Base-by-base conservation (phyloP, 2,797 vertebrate species). In the Poeciliopsis turneri region DNA sequence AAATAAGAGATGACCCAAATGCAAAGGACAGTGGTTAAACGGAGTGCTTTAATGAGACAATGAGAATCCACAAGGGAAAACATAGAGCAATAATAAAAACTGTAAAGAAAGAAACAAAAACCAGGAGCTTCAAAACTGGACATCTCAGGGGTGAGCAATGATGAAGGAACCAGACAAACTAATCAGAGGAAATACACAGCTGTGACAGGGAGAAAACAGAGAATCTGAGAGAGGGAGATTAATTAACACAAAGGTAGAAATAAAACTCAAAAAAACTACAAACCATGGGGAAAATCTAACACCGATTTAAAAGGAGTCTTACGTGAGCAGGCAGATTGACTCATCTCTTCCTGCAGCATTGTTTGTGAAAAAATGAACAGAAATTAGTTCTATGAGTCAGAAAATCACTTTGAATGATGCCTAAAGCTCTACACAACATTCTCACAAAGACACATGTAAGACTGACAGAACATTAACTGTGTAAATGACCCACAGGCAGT, bases 401-500 rank as follows among this genome's bases (percentile, higher is more conserved):
- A 33, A 77, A 82, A 79, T 36, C 36, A 23, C 53, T 12, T 73
- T 82, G 10, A 75, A 73, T 73, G 43, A 53, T 78, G 25, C 33
- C 73, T 75, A 76, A 68, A 76, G 66, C 64, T 70, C 45, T 18
- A 25, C 15, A 36, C 66, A 84, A 47, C 71, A 10, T 49, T 66
- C 71, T 76, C 72, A 84, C 80, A 81, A 84, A 71, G 78, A 68
- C 71, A 84, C 68, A 72, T 64, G 45, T 25, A 46, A 82, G 74
- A 81, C 79, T 57, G 75, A 72, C 66, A 88, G 70, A 83, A 82
- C 82, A 86, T 88, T 79, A 86, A 88, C 84, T 76, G 75, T 78
- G 78, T 75, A 49, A 84, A 84, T 91, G 87, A 87, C 72, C 82
- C 74, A 45, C 76, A 87, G 75, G 78, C 83, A 84, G 79, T 84